These are phyloP conservation scores for Sceloporus tristichus DNA, from an alignment of 2,113 vertebrate genomes.

Conservation along the genomic window DNA sequence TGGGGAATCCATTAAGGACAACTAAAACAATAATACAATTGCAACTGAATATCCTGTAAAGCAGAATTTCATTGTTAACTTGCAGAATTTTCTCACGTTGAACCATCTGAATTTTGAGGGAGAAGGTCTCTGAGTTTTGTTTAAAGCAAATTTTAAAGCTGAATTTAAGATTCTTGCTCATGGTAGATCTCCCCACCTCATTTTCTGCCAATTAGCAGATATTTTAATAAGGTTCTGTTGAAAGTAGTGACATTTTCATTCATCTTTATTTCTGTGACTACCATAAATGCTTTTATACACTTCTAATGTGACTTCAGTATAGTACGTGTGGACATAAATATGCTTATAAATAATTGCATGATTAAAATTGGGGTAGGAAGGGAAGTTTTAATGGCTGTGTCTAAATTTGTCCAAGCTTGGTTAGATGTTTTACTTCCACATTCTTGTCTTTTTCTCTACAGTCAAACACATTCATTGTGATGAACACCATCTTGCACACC, in stretches of 20 bases:
- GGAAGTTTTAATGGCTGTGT: neutral
- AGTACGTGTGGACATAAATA: neutral
- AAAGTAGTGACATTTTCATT: neutral
- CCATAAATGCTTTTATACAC: neutral
- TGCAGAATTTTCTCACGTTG: too few species aligned
- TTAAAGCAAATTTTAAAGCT: neutral
- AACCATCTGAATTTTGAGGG: too few species aligned
- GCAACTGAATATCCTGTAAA: neutral
- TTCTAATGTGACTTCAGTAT: neutral
- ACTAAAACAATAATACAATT: neutral
- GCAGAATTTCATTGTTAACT: too few species aligned
- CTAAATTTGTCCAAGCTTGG: neutral
- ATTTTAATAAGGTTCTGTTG: neutral
- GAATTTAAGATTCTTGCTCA: neutral
- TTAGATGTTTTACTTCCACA: neutral
- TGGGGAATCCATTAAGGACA: neutral
- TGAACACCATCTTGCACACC: too few species aligned
- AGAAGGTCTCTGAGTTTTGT: neutral
- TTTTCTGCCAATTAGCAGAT: neutral
- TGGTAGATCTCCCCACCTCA: neutral
- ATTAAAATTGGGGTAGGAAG: neutral
- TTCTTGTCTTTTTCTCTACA: neutral
- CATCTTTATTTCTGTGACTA: neutral
- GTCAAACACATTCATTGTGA: neutral
- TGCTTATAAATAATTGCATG: neutral